phyloP scores from a whole-genome alignment of 2,113 vertebrate genomes.

The Hippoglossus stenolepis region DNA sequence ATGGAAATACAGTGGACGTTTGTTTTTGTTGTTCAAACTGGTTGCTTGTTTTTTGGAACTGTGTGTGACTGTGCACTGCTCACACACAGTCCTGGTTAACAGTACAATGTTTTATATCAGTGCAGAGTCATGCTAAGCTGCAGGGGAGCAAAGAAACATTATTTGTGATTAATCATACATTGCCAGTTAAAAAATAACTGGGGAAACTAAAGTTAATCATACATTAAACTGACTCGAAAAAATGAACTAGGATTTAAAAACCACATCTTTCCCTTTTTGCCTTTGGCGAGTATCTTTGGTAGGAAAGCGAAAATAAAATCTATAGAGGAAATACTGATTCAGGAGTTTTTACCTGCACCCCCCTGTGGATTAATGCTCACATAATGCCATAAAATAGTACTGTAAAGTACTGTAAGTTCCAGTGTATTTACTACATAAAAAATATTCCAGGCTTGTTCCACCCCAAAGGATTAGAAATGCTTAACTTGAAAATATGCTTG shows the following conservation, averaged over 20 bases:
- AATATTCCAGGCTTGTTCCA: neutral
- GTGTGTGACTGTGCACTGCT: neutral
- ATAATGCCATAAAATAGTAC: neutral
- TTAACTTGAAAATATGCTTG: neutral
- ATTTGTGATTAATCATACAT: neutral
- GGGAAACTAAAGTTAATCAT: no score
- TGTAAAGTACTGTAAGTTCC: neutral
- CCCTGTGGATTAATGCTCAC: no score
- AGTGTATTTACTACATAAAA: neutral
- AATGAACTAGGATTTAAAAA: neutral
- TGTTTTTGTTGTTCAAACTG: neutral
- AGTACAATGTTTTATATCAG: neutral
- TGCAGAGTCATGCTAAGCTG: neutral
- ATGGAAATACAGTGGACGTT: neutral
- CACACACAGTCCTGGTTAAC: neutral
- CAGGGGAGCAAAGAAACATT: neutral
- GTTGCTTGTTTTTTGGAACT: neutral
- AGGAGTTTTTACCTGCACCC: neutral
- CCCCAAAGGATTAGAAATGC: neutral
- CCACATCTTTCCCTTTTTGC: conserved; percentile 1
- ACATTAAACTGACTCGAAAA: neutral
- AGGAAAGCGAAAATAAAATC: neutral
- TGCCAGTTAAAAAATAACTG: neutral
- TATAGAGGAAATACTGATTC: neutral
- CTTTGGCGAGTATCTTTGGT: conserved; percentile 10